Conservation (phyloP, 2,888 invertebrate species). For the Oscheius myriophilus region DNA sequence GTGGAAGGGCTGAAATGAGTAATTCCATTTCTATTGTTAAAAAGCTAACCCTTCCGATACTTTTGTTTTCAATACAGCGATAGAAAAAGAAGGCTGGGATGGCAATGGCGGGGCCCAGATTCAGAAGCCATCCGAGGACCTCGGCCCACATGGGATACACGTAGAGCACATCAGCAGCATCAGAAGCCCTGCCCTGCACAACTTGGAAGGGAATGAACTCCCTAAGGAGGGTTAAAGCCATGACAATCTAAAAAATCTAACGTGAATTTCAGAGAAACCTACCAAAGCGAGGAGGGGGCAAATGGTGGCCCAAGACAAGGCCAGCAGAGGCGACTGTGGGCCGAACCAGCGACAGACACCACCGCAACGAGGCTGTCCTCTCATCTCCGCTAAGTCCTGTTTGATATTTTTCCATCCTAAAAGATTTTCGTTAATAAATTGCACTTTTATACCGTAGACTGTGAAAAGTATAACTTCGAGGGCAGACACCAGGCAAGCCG, state of each 20-base stretch:
- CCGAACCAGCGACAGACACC: constrained; percentile 6
- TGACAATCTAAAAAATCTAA: not conserved
- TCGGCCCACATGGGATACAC: constrained; percentile 21
- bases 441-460: not conserved
- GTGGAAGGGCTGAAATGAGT: not conserved
- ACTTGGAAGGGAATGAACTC: not conserved
- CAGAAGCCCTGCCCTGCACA: not conserved
- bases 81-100: constrained; percentile 19
- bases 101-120: constrained; percentile 2
- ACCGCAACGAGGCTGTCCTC: not conserved
- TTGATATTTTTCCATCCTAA: constrained; percentile 6
- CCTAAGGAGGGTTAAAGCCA: not conserved
- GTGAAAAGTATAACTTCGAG: constrained; percentile 10
- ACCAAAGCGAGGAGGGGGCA: constrained; percentile 17
- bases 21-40: too few relatives aligned
- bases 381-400: constrained; percentile 13
- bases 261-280: not conserved
- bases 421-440: not conserved
- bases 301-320: constrained; percentile 10
- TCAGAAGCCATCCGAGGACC: constrained; percentile 25
- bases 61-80: not conserved
- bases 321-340: not conserved
- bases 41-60: not conserved
- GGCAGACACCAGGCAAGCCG: constrained; percentile 7
- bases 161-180: not conserved